Base-by-base conservation (phyloP, 2,888 invertebrate genomes). In the Bellardia pandia region DNA sequence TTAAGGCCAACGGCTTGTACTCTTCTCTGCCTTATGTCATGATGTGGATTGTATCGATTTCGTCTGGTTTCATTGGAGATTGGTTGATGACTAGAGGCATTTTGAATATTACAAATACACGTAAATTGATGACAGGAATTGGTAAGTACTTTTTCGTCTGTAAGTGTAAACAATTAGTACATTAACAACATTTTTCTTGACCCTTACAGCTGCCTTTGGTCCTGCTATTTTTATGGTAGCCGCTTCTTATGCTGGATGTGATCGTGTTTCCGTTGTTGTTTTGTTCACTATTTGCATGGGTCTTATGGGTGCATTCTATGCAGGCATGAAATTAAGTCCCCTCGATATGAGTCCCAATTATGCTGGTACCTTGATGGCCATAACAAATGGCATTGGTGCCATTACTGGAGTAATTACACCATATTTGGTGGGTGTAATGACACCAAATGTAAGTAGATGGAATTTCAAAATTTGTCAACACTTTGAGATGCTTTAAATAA, bases 331-430 rank as follows among this genome's bases (percentile, higher is more conserved):
- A 93, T 95, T 96, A 42, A 96, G 96, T 92, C 95, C 96, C 0
- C 93, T 96, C 79, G 96, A 96, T 92, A 94, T 96, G 89, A 96
- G 95, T 92, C 95, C 95, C 72, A 96, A 96, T 92, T 96, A 95
- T 91, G 95, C 92, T 33, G 96, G 95, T 3, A 95, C 96, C 0
- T 93, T 96, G 85, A 96, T 96, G 96, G 96, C 96, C 4, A 95
- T 96, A 42, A 95, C 96, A 9, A 96, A 96, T 90, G 96, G 96
- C 0, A 95, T 96, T 66, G 96, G 96, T 16, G 96, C 96, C 0
- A 94, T 96, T 23, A 95, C 96, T 0, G 96, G 96, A 56, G 96
- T 96, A 89, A 94, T 96, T 37, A 96, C 96, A 0, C 96, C 96
- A 0, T 95, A 95, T 90, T 94, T 96, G 64, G 96, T 96, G 51